Evolutionary conservation across 64 coral and sea anemone genomes (phyloP), one percentile per base, ranked within the genome.

Genomic region (Hydrozoanthus tunicans): DNA sequence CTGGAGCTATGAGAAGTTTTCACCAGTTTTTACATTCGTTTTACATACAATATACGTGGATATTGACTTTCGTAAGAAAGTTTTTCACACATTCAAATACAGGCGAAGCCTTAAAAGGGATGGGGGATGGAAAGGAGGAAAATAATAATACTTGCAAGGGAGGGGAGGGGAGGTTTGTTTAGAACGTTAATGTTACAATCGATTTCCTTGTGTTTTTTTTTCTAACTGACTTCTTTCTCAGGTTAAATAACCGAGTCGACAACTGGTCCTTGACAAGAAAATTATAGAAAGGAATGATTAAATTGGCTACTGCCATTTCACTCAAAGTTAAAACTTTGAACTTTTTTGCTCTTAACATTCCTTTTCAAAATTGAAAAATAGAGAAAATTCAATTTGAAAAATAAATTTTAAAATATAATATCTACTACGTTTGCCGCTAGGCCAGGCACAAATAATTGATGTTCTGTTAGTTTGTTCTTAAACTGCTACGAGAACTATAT

Each of bases 391-490:
- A 88, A 74, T 88, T 88, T 88, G 68, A 73, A 74, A 88, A 88
- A 88, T 88, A 75, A 73, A 58, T 27, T 88, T 67, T 88, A 88
- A 88, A 88, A 88, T 88, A 74, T 74, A 88, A 73, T 88, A 88
- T 88, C 70, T 86, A 74, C 60, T 86, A 88, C 84, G 17, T 54
- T 72, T 73, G 17, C 0, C 74, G 10, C 59, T 60, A 43, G 11
- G 15, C 66, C 10, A 32, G 54, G 54, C 23, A 73, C 20, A 72
- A 71, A 24, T 43, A 88, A 73, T 56, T 75, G 54, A 72, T 72
- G 56, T 88, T 74, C 70, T 73, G 55, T 26, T 73, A 60, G 59
- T 75, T 25, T 43, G 57, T 68, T 13, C 7, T 56, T 85, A 58
- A 32, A 88, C 55, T 32, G 17, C 84, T 59, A 61, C 52, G 12